Base-by-base conservation (phyloP, 2,888 invertebrate genomes). In the Tinea trinotella region DNA sequence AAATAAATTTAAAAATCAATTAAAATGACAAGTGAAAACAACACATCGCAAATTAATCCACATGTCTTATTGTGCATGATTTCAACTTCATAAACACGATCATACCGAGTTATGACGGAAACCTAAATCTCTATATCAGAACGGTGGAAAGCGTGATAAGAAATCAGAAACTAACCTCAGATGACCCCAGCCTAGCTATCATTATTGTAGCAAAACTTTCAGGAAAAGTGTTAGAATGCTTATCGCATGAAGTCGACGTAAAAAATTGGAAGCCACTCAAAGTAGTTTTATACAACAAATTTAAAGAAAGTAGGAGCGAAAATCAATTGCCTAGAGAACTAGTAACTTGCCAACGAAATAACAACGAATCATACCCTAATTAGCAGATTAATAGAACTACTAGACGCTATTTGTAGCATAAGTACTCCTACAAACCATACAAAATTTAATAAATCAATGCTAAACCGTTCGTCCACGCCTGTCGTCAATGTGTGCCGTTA, bases 71-170 rank as follows among this genome's bases (percentile, higher is more conserved):
- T 20, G 19, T 49, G 13, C 20, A 19, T 5, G 49, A 49, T 20
- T 49, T 20, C n/a, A 49, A 22, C 20, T 7, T 49, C 3, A n/a
- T 49, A 49, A 49, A 49, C 20, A 2, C 19, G 3, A 19, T 13
- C 2, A 13, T 52, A 15, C 52, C 52, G 6, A 10, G 30, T 13
- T 52, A 15, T 17, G 52, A 52, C 30, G 52, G 52, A 12, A 52
- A 52, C 17, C n/a, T 52, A 52, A 34, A 52, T 15, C 13, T 15
- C 9, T 52, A 34, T 17, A 52, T 52, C 4, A 24, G 35, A 34
- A 34, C 5, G 12, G 52, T 52, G 3, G 52, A 52, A 9, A 17
- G 5, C 3, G 30, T 52, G 10, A 13, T 52, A 19, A 13, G 4
- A 3, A 15, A 5, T 12, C 30, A 30, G n/a, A 15, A 52, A 15